Evolutionary conservation across 2,888 invertebrate genomes (phyloP).

Genomic region (Melikaiella ostensackeni): DNA sequence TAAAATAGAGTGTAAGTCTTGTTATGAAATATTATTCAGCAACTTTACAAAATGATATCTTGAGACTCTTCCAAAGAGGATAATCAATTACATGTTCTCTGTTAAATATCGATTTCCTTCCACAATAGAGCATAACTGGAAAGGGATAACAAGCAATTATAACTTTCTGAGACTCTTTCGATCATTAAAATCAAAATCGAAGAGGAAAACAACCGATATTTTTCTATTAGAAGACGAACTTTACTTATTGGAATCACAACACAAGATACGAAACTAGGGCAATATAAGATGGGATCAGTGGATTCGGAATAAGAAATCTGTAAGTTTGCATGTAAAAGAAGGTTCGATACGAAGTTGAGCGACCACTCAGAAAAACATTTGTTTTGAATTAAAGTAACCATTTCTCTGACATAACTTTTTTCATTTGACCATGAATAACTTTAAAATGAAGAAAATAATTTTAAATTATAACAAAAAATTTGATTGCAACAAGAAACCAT

Average conservation of each 20-base stretch:
- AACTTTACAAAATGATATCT: neutral
- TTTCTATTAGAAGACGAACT: neutral
- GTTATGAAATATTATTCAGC: neutral
- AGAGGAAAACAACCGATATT: neutral
- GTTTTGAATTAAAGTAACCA: too few species aligned
- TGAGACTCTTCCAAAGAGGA: neutral
- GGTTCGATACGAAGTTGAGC: too few species aligned
- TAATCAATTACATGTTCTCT: neutral
- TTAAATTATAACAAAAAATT: too few species aligned
- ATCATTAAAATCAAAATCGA: neutral
- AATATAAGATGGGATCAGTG: neutral
- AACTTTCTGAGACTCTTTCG: neutral
- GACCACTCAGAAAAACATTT: too few species aligned
- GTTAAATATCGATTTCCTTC: neutral
- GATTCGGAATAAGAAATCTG: neutral
- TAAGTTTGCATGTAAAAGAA: neutral
- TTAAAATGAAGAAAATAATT: too few species aligned
- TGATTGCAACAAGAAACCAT: too few species aligned
- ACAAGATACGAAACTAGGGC: neutral
- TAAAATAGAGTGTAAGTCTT: too few species aligned
- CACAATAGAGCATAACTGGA: neutral
- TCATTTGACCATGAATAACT: too few species aligned
- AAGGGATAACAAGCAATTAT: slow-evolving; percentile 18
- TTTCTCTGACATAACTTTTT: too few species aligned
- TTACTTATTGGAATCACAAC: neutral